Evolutionary conservation across 2,888 invertebrate species (phyloP), one percentile per base, ranked within the genome.

Genomic region (Agelastica alni): DNA sequence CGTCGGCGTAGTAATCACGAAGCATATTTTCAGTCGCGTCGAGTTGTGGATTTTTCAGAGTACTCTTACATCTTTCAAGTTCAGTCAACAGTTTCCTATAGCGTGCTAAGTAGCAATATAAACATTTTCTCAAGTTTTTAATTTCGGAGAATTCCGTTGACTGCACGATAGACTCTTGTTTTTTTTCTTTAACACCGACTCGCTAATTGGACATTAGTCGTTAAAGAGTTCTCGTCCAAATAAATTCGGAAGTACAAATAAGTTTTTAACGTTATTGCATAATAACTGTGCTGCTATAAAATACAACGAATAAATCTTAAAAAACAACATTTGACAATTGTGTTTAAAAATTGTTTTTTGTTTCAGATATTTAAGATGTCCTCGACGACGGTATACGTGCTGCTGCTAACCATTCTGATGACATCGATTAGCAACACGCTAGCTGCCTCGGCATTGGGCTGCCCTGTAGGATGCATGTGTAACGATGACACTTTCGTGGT

Each of bases 401-500:
- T 62, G 16, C 60, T 64, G 22, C 59, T 72, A 53, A 51, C 63
- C 13, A 31, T 70, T 45, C 60, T 74, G 12, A 58, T 73, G 45
- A 51, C 53, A 60, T 39, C 56, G 67, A 37, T 63, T 58, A 47
- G 17, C 28, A 56, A 47, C 17, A 70, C 13, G 57, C 81, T 10
- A 80, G 81, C 14, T 77, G 80, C 70, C 4, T 60, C 82, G 6
- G 85, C 84, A 22, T 78, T 87, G 60, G 88, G 88, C 51, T 95
- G 94, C 72, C 94, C 94, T n/a, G 83, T 79, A 58, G 90, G 89
- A 64, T 95, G 95, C 78, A 84, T 81, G 74, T 95, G 95, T 80
- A 90, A 94, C 78, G 94, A 95, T 72, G 92, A 92, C 62, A 92
- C 89, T 6, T 84, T 91, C 63, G 88, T 90, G 53, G 94, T 93